Conservation (phyloP, 2,888 invertebrate genomes). For the Eremobia ochroleuca region DNA sequence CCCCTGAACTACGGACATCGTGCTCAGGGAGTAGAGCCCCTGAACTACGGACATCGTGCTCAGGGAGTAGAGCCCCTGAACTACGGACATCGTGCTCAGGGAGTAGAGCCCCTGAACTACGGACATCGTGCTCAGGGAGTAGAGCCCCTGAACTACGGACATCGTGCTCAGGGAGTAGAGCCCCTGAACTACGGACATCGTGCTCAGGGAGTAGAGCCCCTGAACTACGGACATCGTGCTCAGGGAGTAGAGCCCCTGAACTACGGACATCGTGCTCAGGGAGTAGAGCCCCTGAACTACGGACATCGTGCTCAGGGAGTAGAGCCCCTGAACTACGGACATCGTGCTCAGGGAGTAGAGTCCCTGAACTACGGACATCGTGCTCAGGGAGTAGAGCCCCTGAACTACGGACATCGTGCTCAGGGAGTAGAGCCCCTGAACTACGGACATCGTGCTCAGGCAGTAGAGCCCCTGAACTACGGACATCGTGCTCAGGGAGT, state of each 20-base stretch:
- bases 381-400: background rate
- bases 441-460: background rate
- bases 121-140: background rate
- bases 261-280: background rate
- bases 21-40: background rate
- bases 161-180: background rate
- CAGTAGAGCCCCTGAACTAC: background rate
- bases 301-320: background rate
- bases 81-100: background rate
- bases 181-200: background rate
- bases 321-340: background rate
- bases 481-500: background rate
- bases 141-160: background rate
- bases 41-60: background rate
- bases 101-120: background rate
- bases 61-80: background rate
- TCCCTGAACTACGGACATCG: background rate
- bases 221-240: background rate
- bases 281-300: background rate
- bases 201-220: background rate
- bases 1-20: background rate
- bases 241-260: background rate
- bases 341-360: background rate
- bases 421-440: background rate
- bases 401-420: background rate